phyloP scores from a whole-genome alignment of 1,140 invertebrate species.

The Sminthurides bifidus region DNA sequence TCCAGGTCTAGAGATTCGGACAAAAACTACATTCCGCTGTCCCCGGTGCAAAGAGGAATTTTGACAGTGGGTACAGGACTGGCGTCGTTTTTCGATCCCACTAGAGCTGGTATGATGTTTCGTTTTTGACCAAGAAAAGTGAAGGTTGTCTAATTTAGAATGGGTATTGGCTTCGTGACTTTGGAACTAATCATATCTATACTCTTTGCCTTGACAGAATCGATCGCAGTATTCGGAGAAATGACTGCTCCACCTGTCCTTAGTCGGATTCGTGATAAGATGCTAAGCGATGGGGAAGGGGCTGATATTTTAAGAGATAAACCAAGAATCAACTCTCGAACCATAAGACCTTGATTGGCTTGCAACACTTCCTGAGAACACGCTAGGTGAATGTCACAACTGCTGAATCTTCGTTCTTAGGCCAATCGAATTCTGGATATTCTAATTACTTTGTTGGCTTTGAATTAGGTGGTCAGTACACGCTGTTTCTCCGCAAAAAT shows the following conservation, averaged over 20 bases:
- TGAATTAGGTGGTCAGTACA: constrained; percentile 74
- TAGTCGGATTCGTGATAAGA: constrained; percentile 38
- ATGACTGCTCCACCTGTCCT: constrained; percentile 41
- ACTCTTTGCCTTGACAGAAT: constrained; percentile 39
- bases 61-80: constrained; percentile 24
- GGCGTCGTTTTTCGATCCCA: constrained; percentile 29
- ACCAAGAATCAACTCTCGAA: constrained; percentile 74
- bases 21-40: constrained; percentile 16
- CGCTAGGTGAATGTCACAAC: constrained; percentile 33
- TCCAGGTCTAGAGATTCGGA: too few species aligned
- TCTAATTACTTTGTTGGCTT: constrained; percentile 22
- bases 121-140: too few species aligned
- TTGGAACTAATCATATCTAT: too few species aligned
- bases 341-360: constrained; percentile 65
- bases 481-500: constrained; percentile 65
- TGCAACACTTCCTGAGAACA: constrained; percentile 56
- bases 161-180: too few species aligned
- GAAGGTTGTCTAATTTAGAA: too few species aligned
- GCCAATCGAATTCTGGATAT: too few species aligned
- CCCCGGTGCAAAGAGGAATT: constrained; percentile 16
- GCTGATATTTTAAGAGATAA: constrained; percentile 45
- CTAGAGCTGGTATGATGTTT: constrained; percentile 20
- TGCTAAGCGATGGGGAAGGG: constrained; percentile 37
- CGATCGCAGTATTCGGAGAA: constrained; percentile 48
- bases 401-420: not conserved